Base-by-base conservation (phyloP, 2,888 invertebrate genomes). In the Physocephala rufipes region DNA sequence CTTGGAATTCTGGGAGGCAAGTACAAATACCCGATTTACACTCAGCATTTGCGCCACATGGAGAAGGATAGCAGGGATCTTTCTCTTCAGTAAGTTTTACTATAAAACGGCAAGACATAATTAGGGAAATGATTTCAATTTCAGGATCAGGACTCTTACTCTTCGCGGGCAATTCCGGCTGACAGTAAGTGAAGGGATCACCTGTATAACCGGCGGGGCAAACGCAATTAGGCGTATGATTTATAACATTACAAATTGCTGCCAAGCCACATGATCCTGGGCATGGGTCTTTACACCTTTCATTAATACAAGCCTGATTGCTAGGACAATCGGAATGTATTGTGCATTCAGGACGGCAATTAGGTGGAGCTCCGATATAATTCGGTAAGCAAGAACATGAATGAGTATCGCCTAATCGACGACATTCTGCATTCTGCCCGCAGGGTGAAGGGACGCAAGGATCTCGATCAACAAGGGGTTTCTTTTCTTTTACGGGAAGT, bases 121-220 rank as follows among this genome's bases (percentile, higher is more conserved):
- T 26, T 36, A 36, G 5, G n/a, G n/a, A n/a, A n/a, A n/a, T n/a
- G n/a, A n/a, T n/a, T n/a, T n/a, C n/a, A n/a, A n/a, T n/a, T 12
- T 21, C 13, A 67, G 19, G 24, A 19, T 5, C 2, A 24, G 2
- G n/a, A 43, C 28, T 67, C 81, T 84, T 84, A 85, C 85, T 79
- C 78, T 78, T 74, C 63, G 78, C 77, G 59, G 81, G 80, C 66
- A 89, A 88, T 76, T 90, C 88, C 36, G 88, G 88, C 53, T 87
- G 87, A 79, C 94, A 94, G 81, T 90, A 90, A 21, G 90, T 89
- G 79, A 94, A 93, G 47, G 95, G 93, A 89, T 95, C 93, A n/a
- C 90, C 90, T 1, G 87, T 88, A 71, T 86, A 88, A 21, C 88
- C 88, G 75, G 88, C 87, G n/a, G 87, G 85, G 79, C 93, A 93